phyloP scores from a whole-genome alignment of 2,113 vertebrate species.

The Periophthalmodon schlosseri region DNA sequence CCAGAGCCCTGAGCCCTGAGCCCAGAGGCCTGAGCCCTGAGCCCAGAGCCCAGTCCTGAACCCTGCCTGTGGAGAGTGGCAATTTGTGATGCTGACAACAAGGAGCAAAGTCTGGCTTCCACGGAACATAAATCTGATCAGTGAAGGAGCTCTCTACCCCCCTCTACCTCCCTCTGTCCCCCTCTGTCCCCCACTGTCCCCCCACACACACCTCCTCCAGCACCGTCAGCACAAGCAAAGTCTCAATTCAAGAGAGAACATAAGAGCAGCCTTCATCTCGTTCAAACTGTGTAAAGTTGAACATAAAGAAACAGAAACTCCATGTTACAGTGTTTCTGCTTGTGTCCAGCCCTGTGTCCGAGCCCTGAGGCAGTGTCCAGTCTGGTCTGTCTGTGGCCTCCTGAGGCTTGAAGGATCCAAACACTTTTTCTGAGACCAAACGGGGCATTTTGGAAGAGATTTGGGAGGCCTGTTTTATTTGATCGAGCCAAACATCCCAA shows the following conservation, averaged over 20 bases:
- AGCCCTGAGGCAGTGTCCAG: no score
- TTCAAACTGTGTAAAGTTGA: not conserved
- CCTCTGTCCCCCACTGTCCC: slow-evolving; percentile 35
- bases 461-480: not conserved
- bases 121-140: slow-evolving; percentile 56
- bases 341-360: no score
- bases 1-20: no score
- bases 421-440: slow-evolving; percentile 51
- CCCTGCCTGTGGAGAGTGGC: slow-evolving; percentile 10
- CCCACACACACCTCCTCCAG: slow-evolving; percentile 21
- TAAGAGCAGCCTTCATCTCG: not conserved
- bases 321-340: not conserved
- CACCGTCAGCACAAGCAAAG: slow-evolving; percentile 4
- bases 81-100: slow-evolving; percentile 41
- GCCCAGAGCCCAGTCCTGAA: no score
- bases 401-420: slow-evolving; percentile 51
- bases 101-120: slow-evolving; percentile 48
- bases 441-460: not conserved
- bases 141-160: no score
- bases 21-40: no score
- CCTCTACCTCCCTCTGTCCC: slow-evolving; percentile 56
- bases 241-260: not conserved
- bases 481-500: not conserved
- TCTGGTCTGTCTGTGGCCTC: slow-evolving; percentile 42
- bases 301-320: not conserved